A percentile compares a stretch with the other conserved stretches of the same genome.
These are phyloP conservation scores for Caenorhabditis sp. DNA, from an alignment of 2,888 invertebrate genomes.

Conservation along the genomic window DNA sequence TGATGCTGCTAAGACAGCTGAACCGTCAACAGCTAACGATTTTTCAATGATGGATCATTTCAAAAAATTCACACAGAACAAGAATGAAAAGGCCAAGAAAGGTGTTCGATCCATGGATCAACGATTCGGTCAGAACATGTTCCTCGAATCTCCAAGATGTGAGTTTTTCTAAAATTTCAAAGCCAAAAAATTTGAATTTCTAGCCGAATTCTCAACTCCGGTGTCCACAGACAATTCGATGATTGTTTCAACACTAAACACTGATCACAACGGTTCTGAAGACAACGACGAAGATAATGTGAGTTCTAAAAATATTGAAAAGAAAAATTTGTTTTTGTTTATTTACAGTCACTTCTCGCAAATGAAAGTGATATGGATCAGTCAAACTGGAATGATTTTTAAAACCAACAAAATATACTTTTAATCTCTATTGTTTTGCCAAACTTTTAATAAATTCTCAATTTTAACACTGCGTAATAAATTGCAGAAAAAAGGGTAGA, in stretches of 20 bases:
- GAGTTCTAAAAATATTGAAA: background rate
- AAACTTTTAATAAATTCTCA: no score
- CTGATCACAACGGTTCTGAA: background rate
- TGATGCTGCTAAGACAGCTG: background rate
- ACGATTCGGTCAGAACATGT: background rate
- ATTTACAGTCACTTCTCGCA: background rate
- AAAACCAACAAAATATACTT: no score
- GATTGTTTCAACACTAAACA: background rate
- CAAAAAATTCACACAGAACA: background rate
- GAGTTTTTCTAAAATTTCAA: background rate
- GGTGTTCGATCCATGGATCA: background rate
- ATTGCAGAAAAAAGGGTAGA: no score
- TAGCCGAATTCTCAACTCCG: background rate
- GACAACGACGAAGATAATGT: background rate
- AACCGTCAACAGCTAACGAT: background rate
- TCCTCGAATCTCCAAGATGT: background rate
- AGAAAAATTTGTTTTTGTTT: background rate
- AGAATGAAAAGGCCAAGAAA: background rate
- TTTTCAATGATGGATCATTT: slow-evolving; percentile 8
- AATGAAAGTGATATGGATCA: slow-evolving; percentile 1
- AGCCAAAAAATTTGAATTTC: background rate
- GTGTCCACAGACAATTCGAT: background rate
- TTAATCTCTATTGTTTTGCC: no score
- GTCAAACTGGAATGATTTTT: background rate
- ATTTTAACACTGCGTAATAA: no score